These are phyloP conservation scores for Tetragnatha versicolor DNA, from an alignment of 1,140 invertebrate species.

Conservation along the genomic window DNA sequence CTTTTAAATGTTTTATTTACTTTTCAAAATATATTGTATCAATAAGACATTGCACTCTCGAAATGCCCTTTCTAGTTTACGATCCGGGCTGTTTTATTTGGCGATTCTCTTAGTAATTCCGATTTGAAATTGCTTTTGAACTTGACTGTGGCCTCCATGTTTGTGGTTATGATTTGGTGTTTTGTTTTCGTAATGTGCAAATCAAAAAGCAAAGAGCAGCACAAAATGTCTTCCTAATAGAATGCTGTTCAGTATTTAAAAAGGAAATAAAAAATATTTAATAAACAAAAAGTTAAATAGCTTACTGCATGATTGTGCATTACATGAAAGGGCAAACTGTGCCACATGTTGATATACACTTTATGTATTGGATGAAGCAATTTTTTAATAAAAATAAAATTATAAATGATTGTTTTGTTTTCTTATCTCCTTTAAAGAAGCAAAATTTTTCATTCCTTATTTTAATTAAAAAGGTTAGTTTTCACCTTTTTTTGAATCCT, in stretches of 20 bases:
- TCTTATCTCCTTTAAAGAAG: background rate
- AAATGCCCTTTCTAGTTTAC: too few relatives aligned
- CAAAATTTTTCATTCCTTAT: too few relatives aligned
- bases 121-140: too few relatives aligned
- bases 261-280: conserved; percentile 24
- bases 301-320: conserved; percentile 43
- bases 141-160: too few relatives aligned
- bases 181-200: conserved; percentile 31
- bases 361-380: conserved; percentile 53
- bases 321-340: conserved; percentile 47
- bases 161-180: too few relatives aligned
- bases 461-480: too few relatives aligned
- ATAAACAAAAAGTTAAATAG: conserved; percentile 28
- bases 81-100: too few relatives aligned
- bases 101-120: too few relatives aligned
- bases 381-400: conserved; percentile 55
- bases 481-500: too few relatives aligned
- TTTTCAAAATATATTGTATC: too few relatives aligned
- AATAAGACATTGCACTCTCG: too few relatives aligned
- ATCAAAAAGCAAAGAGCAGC: conserved; percentile 55
- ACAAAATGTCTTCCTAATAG: conserved; percentile 56
- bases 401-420: background rate
- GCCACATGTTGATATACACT: conserved; percentile 55
- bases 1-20: too few relatives aligned
- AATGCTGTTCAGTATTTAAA: conserved; percentile 53